These are phyloP conservation scores for Drosophila quinaria DNA, from an alignment of 2,888 invertebrate genomes.

Conservation along the genomic window DNA sequence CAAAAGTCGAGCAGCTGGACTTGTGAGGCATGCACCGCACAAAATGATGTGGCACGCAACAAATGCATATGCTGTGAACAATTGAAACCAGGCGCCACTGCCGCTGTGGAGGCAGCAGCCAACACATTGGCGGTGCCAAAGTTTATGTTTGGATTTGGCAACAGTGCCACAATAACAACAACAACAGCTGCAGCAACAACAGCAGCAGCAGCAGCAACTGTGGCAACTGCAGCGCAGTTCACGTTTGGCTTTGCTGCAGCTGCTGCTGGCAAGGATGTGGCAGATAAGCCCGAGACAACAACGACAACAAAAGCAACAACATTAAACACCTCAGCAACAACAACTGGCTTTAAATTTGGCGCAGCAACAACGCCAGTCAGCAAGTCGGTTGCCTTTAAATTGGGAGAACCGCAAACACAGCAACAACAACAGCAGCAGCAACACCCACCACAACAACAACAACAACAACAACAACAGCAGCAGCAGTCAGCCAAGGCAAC, in stretches of 20 bases:
- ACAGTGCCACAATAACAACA: slow-evolving; percentile 14
- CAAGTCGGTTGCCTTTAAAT: slow-evolving; percentile 48
- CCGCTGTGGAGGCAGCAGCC: slow-evolving; percentile 25
- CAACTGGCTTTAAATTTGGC: slow-evolving; percentile 30
- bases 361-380: slow-evolving; percentile 20
- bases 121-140: slow-evolving; percentile 60
- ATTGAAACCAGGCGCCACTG: slow-evolving; percentile 85
- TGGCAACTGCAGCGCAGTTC: slow-evolving; percentile 8
- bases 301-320: slow-evolving; percentile 13
- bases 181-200: slow-evolving; percentile 20
- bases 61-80: slow-evolving; percentile 88
- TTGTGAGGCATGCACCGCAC: slow-evolving; percentile 88
- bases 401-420: slow-evolving; percentile 38
- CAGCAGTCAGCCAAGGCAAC: slow-evolving; percentile 28
- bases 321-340: slow-evolving; percentile 25
- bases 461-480: slow-evolving; percentile 5
- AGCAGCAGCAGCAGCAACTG: slow-evolving; percentile 12
- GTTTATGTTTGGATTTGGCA: slow-evolving; percentile 84
- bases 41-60: slow-evolving; percentile 86
- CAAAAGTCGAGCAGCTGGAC: slow-evolving; percentile 87
- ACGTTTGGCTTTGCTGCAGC: slow-evolving; percentile 71
- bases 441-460: slow-evolving; percentile 14
- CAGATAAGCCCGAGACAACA: slow-evolving; percentile 22
- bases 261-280: slow-evolving; percentile 42
- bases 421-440: slow-evolving; percentile 26